phyloP scores from a whole-genome alignment of 2,888 invertebrate species.

The Eristalis arbustorum region DNA sequence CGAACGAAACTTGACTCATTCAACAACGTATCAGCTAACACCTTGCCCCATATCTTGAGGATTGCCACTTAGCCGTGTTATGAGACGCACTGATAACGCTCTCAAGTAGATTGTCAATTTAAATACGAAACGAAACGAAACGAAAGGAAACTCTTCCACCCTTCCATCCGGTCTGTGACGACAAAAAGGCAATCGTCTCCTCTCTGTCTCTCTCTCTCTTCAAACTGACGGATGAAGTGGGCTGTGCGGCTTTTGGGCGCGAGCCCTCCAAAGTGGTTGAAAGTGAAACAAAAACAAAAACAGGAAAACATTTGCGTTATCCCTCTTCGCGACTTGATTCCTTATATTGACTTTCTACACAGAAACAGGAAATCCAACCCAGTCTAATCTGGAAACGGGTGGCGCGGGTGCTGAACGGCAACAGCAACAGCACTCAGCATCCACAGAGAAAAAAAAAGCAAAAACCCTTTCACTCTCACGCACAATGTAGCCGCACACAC shows the following conservation, averaged over 20 bases:
- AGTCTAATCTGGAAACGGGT: not conserved
- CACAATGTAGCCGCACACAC: constrained; percentile 31
- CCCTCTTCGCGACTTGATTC: constrained; percentile 58
- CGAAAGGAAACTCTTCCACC: constrained; percentile 12
- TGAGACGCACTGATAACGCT: constrained; percentile 69
- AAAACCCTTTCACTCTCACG: constrained; percentile 45
- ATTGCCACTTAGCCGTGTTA: constrained; percentile 60
- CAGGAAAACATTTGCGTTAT: constrained; percentile 58
- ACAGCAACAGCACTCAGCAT: constrained; percentile 12
- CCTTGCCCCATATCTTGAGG: constrained; percentile 40
- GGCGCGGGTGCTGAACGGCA: not conserved
- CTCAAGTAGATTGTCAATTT: constrained; percentile 69
- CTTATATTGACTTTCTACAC: constrained; percentile 58
- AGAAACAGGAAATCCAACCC: constrained; percentile 32
- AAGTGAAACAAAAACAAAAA: constrained; percentile 44
- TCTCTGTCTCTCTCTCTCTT: no score
- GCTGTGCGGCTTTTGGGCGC: not conserved
- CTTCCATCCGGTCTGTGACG: constrained; percentile 9
- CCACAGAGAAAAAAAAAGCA: not conserved
- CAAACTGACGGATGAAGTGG: not conserved
- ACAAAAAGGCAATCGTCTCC: constrained; percentile 57
- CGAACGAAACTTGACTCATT: constrained; percentile 21
- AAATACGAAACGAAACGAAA: constrained; percentile 46
- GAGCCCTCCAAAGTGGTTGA: not conserved
- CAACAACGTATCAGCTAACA: constrained; percentile 55